Base-by-base conservation (phyloP, 1,140 invertebrate genomes). In the Xylocopa sonorina region DNA sequence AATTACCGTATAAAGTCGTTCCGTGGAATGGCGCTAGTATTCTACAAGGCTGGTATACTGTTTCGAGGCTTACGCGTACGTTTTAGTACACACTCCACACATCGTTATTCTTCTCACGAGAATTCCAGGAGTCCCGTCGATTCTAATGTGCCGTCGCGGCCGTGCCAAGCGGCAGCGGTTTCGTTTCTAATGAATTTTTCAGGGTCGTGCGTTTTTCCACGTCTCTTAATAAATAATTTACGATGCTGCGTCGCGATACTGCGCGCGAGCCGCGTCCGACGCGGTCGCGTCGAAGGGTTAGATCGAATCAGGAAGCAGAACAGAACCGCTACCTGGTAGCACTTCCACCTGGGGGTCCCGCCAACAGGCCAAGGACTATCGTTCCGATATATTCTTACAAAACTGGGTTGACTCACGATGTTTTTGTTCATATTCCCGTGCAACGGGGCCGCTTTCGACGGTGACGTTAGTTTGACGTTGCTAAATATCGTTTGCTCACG, bases 341-440 rank as follows among this genome's bases (percentile, higher is more conserved):
- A n/a, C n/a, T 80, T 60, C 66, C 46, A 55, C 53, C 71, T 50
- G 9, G 12, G 41, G 18, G 53, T 24, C 32, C 50, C 27, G 24
- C 38, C 32, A 41, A 9, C 58, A 24, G 68, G 69, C 58, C 82
- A 84, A 85, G 83, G 78, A 66, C 18, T 32, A 10, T 0, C 4
- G 32, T 32, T n/a, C n/a, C 24, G 50, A 62, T 69, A 62, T 21
- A 3, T 34, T 34, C 43, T 80, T 80, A 32, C 76, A 73, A 86
- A 83, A 85, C 32, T 16, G 18, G n/a, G 24, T 62, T 75, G 80
- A 83, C 50, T 80, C 72, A 83, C 43, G n/a, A n/a, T n/a, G n/a
- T 71, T 68, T 34, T 79, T 64, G 16, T 14, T 58, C n/a, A 18
- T 57, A 51, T 69, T 69, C 77, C 14, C 32, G 24, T n/a, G 34